Evolutionary conservation across 2,113 vertebrate species (phyloP).

Genomic region (Prionailurus bengalensis): DNA sequence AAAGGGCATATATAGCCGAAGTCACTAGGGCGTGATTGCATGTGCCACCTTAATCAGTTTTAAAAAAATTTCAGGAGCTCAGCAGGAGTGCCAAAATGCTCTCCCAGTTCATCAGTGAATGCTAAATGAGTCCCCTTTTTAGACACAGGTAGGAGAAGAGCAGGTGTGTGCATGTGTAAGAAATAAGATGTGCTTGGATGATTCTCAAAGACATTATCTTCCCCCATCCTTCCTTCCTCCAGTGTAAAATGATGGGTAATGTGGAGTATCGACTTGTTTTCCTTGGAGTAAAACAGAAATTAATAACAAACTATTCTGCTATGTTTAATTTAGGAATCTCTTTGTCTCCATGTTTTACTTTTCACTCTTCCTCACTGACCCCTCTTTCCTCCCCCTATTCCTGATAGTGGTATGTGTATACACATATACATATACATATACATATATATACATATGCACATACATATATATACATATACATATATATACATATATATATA

Average conservation of each 20-base stretch:
- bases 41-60: slow-evolving; percentile 33
- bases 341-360: slow-evolving; percentile 29
- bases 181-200: slow-evolving; percentile 10
- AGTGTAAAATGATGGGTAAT: not conserved
- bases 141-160: not conserved
- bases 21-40: not conserved
- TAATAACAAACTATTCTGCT: not conserved
- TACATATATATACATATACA: not conserved
- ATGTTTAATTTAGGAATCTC: slow-evolving; percentile 25
- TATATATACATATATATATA: not conserved
- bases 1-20: slow-evolving; percentile 57
- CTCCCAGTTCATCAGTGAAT: not conserved
- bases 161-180: not conserved
- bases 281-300: not conserved
- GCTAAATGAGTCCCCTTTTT: not conserved
- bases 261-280: slow-evolving; percentile 9
- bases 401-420: not conserved
- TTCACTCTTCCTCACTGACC: not conserved
- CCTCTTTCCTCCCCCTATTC: not conserved
- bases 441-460: not conserved
- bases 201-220: slow-evolving; percentile 17
- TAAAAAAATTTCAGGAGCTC: not conserved
- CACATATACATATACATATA: not conserved
- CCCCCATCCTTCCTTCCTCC: not conserved
- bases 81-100: slow-evolving; percentile 31